Conservation (phyloP, 30 jellyfish, hydroid and myxozoan species). For the Morbakka virulenta region DNA sequence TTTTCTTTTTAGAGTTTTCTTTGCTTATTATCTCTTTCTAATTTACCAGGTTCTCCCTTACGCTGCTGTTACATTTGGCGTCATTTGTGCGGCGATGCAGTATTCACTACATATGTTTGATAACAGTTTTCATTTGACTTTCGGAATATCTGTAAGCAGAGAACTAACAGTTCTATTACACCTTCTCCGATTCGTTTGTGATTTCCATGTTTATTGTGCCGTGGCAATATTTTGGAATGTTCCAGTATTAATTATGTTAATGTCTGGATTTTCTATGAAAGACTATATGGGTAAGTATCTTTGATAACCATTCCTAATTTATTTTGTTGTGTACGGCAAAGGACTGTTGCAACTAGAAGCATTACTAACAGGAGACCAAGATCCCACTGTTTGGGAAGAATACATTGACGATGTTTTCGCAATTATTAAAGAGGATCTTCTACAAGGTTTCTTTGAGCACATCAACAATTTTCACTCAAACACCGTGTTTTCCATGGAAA, state of each 20-base stretch:
- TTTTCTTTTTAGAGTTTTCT: too few species aligned
- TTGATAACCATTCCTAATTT: too few species aligned
- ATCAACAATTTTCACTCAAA: too few species aligned
- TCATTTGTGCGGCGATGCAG: conserved; percentile 1
- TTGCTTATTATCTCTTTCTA: not conserved
- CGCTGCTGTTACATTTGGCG: not conserved
- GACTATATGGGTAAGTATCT: conserved; percentile 26
- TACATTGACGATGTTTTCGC: too few species aligned
- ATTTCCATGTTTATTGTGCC: conserved; percentile 12
- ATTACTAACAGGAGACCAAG: too few species aligned
- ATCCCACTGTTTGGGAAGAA: too few species aligned
- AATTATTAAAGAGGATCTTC: too few species aligned
- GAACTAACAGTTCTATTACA: not conserved
- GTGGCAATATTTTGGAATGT: conserved; percentile 4
- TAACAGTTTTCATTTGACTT: not conserved
- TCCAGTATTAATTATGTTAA: conserved; percentile 9
- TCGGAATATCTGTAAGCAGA: not conserved
- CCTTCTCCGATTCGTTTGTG: not conserved
- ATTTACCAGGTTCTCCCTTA: not conserved
- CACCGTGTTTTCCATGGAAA: too few species aligned
- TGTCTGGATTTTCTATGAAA: conserved; percentile 32
- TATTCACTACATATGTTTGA: not conserved
- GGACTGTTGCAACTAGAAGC: too few species aligned
- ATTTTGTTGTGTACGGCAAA: too few species aligned
- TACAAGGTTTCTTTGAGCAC: too few species aligned